Evolutionary conservation across 2,113 vertebrate species (phyloP).

Genomic region (Callipepla squamata): DNA sequence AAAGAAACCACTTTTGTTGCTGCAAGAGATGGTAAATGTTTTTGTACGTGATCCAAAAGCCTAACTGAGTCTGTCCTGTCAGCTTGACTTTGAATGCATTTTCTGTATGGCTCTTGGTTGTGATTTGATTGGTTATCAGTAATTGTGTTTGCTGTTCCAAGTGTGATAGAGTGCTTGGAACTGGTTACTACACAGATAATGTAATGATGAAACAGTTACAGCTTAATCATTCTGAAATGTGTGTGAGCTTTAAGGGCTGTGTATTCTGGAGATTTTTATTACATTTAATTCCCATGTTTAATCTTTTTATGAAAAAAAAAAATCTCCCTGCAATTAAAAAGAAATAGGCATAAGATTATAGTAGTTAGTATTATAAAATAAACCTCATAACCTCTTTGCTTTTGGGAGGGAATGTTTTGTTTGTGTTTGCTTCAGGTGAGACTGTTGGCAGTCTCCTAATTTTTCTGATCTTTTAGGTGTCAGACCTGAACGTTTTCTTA

Average conservation of each 20-base stretch:
- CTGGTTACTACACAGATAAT: constrained; percentile 50
- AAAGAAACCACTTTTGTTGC: background rate
- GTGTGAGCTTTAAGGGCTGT: constrained; percentile 11
- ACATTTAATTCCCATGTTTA: constrained; percentile 40
- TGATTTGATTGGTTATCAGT: constrained; percentile 42
- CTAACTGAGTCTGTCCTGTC: background rate
- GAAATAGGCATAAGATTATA: background rate
- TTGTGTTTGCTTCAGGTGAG: constrained; percentile 23
- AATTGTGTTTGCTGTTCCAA: constrained; percentile 39
- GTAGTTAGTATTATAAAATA: background rate
- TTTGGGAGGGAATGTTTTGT: constrained; percentile 1
- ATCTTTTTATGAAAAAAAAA: background rate
- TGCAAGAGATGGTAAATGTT: background rate
- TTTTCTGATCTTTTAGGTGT: constrained; percentile 8
- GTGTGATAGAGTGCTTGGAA: constrained; percentile 52
- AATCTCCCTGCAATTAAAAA: background rate
- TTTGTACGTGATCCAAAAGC: background rate
- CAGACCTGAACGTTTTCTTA: constrained; percentile 5
- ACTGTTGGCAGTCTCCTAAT: background rate
- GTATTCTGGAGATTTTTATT: constrained; percentile 41
- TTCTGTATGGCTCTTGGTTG: constrained; percentile 2
- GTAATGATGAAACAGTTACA: constrained; percentile 50
- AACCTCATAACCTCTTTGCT: background rate
- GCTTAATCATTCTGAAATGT: constrained; percentile 32
- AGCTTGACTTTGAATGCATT: constrained; percentile 13